Evolutionary conservation across 2,113 vertebrate species (phyloP).

Genomic region (Amphiprion percula): DNA sequence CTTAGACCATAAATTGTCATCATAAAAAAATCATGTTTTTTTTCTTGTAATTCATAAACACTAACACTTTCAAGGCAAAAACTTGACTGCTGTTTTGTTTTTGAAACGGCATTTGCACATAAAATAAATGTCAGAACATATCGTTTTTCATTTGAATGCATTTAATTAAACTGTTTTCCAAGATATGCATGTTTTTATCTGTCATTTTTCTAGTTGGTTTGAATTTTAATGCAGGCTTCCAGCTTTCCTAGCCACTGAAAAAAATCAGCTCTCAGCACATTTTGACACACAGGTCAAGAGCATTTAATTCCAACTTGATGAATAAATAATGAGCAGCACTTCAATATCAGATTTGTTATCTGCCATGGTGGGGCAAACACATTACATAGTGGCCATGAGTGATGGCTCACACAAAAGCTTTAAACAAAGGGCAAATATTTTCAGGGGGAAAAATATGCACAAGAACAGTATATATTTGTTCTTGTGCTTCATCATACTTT

Average conservation of each 20-base stretch:
- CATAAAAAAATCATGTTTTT: constrained; percentile 41
- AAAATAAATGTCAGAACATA: constrained; percentile 54
- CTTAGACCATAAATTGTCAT: constrained; percentile 53
- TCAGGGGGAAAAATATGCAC: too few relatives aligned
- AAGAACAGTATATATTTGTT: too few relatives aligned
- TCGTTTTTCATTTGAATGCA: constrained; percentile 54
- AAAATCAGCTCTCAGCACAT: constrained; percentile 10
- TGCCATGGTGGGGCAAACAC: constrained; percentile 21
- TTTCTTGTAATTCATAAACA: constrained; percentile 30
- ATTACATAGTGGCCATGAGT: constrained; percentile 11
- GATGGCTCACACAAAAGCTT: background rate
- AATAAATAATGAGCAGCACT: constrained; percentile 43
- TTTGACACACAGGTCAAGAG: constrained; percentile 43
- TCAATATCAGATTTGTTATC: constrained; percentile 24
- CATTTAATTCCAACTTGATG: constrained; percentile 41
- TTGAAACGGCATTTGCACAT: constrained; percentile 25
- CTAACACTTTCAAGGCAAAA: constrained; percentile 1
- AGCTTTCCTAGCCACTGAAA: constrained; percentile 2
- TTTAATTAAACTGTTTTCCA: constrained; percentile 32
- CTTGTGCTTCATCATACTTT: too few relatives aligned
- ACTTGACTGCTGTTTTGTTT: constrained; percentile 30
- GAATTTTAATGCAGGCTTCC: constrained; percentile 18
- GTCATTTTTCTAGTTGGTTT: constrained; percentile 21
- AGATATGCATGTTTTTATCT: constrained; percentile 14
- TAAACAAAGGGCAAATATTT: background rate